phyloP scores from a whole-genome alignment of 2,797 vertebrate genomes.

The Halcyon chelicuti region DNA sequence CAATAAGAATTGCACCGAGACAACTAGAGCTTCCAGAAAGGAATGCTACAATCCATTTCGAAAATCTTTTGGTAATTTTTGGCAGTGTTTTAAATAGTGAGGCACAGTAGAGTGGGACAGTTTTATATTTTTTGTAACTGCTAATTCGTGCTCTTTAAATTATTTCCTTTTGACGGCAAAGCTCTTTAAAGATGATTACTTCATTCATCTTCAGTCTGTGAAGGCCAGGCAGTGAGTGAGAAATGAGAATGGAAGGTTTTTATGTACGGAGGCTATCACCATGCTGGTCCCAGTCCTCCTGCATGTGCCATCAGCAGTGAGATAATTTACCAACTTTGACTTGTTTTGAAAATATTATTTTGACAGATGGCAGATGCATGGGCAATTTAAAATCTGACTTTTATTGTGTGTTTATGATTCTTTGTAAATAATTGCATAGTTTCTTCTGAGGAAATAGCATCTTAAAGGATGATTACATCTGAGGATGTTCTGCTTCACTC shows the following conservation, averaged over 20 bases:
- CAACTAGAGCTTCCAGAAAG: not conserved
- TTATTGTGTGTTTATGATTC: not conserved
- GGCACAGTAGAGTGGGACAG: not conserved
- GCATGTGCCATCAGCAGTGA: not conserved
- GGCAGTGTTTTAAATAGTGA: not conserved
- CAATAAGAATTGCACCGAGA: not conserved
- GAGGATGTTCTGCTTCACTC: slow-evolving; percentile 1
- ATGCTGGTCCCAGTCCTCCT: not conserved
- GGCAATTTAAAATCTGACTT: slow-evolving; percentile 8
- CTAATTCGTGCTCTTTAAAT: not conserved
- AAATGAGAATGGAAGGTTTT: not conserved
- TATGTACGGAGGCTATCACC: not conserved
- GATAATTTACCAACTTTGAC: slow-evolving; percentile 20
- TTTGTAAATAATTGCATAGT: slow-evolving; percentile 22
- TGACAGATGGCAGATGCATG: slow-evolving; percentile 13
- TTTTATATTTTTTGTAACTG: not conserved
- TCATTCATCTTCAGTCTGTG: slow-evolving; percentile 7
- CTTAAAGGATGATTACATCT: slow-evolving; percentile 22
- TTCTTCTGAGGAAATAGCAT: slow-evolving; percentile 4
- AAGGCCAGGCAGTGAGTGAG: not conserved
- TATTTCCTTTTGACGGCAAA: not conserved
- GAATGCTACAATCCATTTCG: not conserved
- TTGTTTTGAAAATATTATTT: slow-evolving; percentile 12
- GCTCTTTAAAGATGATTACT: slow-evolving; percentile 16
- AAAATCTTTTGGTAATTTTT: not conserved